These are phyloP conservation scores for Acrocyrtus sp. DNA, from an alignment of 2,888 invertebrate species.

Conservation along the genomic window DNA sequence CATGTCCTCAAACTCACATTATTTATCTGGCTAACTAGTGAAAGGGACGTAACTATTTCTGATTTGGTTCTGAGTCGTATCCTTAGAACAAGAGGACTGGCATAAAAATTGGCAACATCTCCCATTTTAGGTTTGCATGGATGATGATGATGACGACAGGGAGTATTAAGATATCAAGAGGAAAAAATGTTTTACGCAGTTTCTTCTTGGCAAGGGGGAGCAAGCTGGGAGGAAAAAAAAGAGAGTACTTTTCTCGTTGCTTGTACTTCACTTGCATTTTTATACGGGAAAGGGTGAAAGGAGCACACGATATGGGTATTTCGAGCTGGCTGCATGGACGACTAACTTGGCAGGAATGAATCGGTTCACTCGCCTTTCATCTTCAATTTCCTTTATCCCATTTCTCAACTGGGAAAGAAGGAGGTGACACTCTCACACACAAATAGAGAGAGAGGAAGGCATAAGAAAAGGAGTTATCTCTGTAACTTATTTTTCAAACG, in stretches of 20 bases:
- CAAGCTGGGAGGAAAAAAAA: background rate
- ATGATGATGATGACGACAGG: constrained; percentile 8
- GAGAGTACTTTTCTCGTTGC: background rate
- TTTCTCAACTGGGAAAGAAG: background rate
- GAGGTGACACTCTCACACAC: background rate
- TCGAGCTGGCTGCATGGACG: background rate
- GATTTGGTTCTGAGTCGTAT: no score
- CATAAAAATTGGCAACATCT: constrained; percentile 32
- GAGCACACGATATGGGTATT: no score
- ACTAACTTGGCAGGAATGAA: background rate
- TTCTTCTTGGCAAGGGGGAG: background rate
- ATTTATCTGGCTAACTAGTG: background rate
- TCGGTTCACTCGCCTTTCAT: background rate
- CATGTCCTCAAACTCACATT: background rate
- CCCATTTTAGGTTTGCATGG: constrained; percentile 24
- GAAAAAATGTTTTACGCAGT: background rate
- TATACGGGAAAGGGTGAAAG: no score
- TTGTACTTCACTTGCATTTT: no score
- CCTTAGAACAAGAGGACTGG: background rate
- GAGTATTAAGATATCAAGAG: background rate
- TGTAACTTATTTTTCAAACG: background rate
- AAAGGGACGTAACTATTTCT: background rate
- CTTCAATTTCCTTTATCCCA: background rate
- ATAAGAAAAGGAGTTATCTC: no score
- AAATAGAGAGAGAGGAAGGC: background rate